Evolutionary conservation across 1,140 invertebrate species (phyloP), one percentile per base, ranked within the genome.

Genomic region (Apis dorsata): DNA sequence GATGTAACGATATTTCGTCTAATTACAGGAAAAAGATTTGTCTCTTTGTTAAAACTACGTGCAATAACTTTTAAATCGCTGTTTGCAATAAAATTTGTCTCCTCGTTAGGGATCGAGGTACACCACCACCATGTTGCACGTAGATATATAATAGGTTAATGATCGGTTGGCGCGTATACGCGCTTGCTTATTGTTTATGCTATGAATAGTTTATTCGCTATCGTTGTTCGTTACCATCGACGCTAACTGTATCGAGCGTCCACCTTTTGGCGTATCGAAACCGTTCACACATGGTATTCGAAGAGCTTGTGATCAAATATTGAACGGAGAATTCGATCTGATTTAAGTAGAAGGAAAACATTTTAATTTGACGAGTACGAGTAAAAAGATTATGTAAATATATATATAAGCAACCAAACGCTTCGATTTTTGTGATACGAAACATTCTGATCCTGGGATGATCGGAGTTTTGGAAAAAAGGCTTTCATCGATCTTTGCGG

Each of bases 111-210:
- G 21, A 69, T 1, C 5, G 9, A 19, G 21, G 21, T n/a, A n/a
- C 44, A 44, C 65, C 17, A 65, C 17, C 13, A 17, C 63, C 8
- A 65, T 19, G 24, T 28, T 28, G 44, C 12, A 19, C 1, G 44
- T 9, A 44, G 34, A 44, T 44, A 44, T 44, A 63, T 82, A 78
- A 82, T 77, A 44, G 57, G 55, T 82, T 77, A 82, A 78, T 70
- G 75, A 70, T 57, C 74, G 55, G 5, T 68, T 28, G 53, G 24
- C 12, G 66, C 74, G 28, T 24, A 13, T 44, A 81, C 13, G 11
- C 28, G 57, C 19, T 34, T 24, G 51, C 66, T 78, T 69, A 82
- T 82, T 82, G 81, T 82, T 82, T 78, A 82, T 62, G 81, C 74
- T 15, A 60, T 70, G 74, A 82, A 82, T 77, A 78, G 74, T 82